Evolutionary conservation across 2,888 invertebrate genomes (phyloP).

Genomic region (Polylopha cassiicola): DNA sequence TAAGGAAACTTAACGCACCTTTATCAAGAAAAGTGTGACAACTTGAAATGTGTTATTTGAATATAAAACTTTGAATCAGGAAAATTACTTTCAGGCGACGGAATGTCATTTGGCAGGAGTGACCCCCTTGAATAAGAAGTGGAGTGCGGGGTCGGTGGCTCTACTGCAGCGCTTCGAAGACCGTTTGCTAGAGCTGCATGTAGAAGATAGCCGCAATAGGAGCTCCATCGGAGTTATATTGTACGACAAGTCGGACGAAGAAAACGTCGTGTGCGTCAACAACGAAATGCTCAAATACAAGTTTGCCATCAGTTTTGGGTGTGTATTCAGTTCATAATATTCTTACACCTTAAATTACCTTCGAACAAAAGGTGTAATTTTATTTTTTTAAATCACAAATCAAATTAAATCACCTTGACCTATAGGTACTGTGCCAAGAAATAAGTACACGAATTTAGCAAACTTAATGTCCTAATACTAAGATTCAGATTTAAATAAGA

Average conservation of each 20-base stretch:
- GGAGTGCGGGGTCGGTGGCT: constrained; percentile 51
- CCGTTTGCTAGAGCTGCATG: constrained; percentile 43
- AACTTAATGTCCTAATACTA: no score
- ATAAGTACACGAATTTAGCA: no score
- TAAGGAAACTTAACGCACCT: no score
- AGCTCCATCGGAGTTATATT: constrained; percentile 55
- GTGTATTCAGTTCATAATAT: constrained; percentile 22
- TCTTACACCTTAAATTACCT: no score
- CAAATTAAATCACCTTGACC: no score
- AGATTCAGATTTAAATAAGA: no score
- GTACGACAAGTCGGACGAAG: constrained; percentile 42
- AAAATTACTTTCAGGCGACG: constrained; percentile 39
- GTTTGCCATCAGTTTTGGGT: constrained; percentile 63
- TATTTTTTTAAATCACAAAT: no score
- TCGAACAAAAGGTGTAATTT: no score
- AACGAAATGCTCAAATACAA: constrained; percentile 59
- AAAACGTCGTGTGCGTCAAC: constrained; percentile 52
- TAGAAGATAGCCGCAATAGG: constrained; percentile 46
- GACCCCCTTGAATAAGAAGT: constrained; percentile 56
- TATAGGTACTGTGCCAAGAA: no score
- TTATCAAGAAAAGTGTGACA: no score
- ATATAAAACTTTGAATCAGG: no score
- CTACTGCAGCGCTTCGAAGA: constrained; percentile 44
- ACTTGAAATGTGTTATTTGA: no score
- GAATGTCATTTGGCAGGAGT: constrained; percentile 64